phyloP scores from a whole-genome alignment of 2,888 invertebrate species.

The Temnothorax ravouxi region DNA sequence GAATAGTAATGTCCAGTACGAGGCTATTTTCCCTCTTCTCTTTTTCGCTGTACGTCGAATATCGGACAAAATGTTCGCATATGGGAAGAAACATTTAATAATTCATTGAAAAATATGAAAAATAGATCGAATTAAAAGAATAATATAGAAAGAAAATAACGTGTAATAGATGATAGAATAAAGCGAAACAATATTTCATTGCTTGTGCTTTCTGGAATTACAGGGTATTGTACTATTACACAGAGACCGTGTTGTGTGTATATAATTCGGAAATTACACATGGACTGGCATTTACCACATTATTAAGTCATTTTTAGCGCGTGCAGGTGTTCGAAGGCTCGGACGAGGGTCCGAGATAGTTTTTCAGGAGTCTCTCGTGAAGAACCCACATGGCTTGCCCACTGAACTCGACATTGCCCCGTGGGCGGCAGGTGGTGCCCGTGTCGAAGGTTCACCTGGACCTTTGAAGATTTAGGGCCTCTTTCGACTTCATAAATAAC shows the following conservation, averaged over 20 bases:
- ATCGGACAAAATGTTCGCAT: neutral
- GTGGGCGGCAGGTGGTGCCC: conserved; percentile 80
- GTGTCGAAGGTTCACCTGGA: conserved; percentile 77
- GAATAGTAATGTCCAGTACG: neutral
- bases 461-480: conserved; percentile 67
- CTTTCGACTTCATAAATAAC: conserved; percentile 74
- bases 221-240: neutral
- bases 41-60: neutral
- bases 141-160: neutral
- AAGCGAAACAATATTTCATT: conserved; percentile 8
- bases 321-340: conserved; percentile 68
- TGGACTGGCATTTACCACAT: conserved; percentile 29
- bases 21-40: neutral
- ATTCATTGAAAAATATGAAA: neutral
- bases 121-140: neutral
- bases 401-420: conserved; percentile 54
- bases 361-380: conserved; percentile 68
- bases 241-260: no score
- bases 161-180: neutral
- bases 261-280: neutral
- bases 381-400: conserved; percentile 58
- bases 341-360: conserved; percentile 59
- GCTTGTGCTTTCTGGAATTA: neutral
- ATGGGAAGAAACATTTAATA: neutral
- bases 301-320: conserved; percentile 58